A percentile compares a stretch with the other conserved stretches of the same genome.
Conservation (phyloP, 64 coral and sea anemone species). For the Montipora cactus region DNA sequence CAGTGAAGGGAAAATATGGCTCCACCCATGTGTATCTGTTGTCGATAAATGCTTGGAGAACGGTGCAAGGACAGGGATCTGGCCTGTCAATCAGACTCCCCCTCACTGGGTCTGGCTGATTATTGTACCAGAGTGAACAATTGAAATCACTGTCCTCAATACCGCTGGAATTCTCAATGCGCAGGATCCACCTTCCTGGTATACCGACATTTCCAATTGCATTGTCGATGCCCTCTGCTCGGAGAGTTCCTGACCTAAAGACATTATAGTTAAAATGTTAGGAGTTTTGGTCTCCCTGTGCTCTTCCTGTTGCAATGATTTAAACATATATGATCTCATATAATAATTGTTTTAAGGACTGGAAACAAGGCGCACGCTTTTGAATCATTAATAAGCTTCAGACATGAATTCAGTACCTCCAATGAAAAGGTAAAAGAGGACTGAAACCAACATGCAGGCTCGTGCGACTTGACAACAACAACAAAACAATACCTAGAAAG, state of each 20-base stretch:
- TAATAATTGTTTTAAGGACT: too few relatives aligned
- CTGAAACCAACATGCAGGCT: too few relatives aligned
- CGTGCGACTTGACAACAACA: too few relatives aligned
- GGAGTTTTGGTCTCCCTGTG: too few relatives aligned
- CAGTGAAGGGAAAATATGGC: background rate
- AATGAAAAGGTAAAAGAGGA: too few relatives aligned
- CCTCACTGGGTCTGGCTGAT: background rate
- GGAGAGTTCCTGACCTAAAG: background rate
- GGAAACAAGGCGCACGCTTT: too few relatives aligned
- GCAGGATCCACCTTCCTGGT: slow-evolving; percentile 46
- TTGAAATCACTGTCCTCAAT: slow-evolving; percentile 1
- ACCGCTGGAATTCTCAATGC: slow-evolving; percentile 31
- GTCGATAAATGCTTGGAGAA: slow-evolving; percentile 32
- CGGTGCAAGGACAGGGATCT: slow-evolving; percentile 50
- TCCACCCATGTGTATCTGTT: slow-evolving; percentile 9
- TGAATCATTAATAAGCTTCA: too few relatives aligned
- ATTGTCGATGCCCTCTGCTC: slow-evolving; percentile 1
- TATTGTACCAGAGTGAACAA: background rate
- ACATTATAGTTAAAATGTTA: background rate
- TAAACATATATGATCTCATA: too few relatives aligned
- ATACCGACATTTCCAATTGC: background rate
- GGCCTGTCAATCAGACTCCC: background rate
- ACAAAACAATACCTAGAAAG: too few relatives aligned
- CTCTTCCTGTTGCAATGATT: background rate
- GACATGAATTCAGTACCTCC: too few relatives aligned